phyloP scores from a whole-genome alignment of 1,140 invertebrate species.

The Trialeurodes vaporariorum region DNA sequence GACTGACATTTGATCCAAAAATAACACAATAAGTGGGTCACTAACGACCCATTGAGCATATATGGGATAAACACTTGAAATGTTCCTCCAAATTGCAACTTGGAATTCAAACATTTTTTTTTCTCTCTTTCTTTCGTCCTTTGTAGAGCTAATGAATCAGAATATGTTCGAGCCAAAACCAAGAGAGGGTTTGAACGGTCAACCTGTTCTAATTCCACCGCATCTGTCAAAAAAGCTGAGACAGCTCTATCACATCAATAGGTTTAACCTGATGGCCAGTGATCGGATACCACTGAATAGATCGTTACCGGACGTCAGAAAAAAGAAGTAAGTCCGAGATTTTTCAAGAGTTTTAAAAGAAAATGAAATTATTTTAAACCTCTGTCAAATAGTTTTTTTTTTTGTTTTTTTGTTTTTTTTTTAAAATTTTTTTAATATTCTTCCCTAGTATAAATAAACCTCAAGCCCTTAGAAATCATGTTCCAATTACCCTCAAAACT shows the following conservation, averaged over 20 bases:
- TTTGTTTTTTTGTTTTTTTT: slow-evolving; percentile 1
- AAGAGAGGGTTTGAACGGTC: slow-evolving; percentile 63
- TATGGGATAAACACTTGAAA: too few species aligned
- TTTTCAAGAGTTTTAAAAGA: background rate
- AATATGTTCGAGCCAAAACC: slow-evolving; percentile 67
- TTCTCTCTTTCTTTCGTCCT: slow-evolving; percentile 14
- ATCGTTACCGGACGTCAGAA: slow-evolving; percentile 76
- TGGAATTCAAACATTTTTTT: too few species aligned
- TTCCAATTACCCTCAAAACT: too few species aligned
- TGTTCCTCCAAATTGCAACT: too few species aligned
- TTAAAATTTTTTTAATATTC: background rate
- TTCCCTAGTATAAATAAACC: background rate
- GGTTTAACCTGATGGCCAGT: slow-evolving; percentile 82
- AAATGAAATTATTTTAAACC: slow-evolving; percentile 7
- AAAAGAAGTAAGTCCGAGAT: slow-evolving; percentile 42
- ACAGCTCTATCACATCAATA: slow-evolving; percentile 72
- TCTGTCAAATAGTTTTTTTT: too few species aligned
- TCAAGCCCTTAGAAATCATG: too few species aligned
- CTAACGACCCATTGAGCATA: too few species aligned
- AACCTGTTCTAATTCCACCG: slow-evolving; percentile 63
- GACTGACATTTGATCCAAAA: too few species aligned
- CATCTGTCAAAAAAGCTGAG: slow-evolving; percentile 63
- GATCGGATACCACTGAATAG: slow-evolving; percentile 85
- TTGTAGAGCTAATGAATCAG: slow-evolving; percentile 64
- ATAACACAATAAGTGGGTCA: too few species aligned